phyloP scores from a whole-genome alignment of 1,140 invertebrate species.

The Leguminivora glycinivorella region DNA sequence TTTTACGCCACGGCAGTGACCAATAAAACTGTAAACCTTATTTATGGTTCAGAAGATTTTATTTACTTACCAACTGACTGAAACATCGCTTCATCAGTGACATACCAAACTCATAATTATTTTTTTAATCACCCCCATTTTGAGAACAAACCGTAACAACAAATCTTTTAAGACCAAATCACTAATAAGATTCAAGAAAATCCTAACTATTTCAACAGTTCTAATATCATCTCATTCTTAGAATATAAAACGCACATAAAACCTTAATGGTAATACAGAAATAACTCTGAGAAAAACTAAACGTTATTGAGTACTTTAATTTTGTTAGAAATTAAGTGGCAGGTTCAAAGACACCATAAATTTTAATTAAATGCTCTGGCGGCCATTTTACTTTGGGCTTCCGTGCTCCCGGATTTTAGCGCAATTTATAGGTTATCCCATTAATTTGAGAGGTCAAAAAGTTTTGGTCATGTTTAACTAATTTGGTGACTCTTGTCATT shows the following conservation, averaged over 20 bases:
- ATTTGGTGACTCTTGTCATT: conserved; percentile 9
- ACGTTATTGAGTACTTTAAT: conserved; percentile 27
- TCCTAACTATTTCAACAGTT: not conserved
- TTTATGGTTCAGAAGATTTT: too few species aligned
- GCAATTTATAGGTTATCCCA: not conserved
- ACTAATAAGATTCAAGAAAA: not conserved
- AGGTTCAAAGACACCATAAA: conserved; percentile 20
- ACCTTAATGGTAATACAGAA: not conserved
- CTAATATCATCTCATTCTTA: not conserved
- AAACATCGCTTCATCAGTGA: too few species aligned
- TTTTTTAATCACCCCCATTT: not conserved
- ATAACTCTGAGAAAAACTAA: conserved; percentile 3
- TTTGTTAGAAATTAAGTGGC: conserved; percentile 25
- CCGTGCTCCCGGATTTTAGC: not conserved
- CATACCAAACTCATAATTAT: not conserved
- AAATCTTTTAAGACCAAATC: not conserved
- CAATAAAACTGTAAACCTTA: too few species aligned
- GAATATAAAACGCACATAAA: conserved; percentile 1
- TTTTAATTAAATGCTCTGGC: conserved; percentile 3
- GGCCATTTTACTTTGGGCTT: not conserved
- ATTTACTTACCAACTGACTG: too few species aligned
- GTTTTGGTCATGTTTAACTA: conserved; percentile 1
- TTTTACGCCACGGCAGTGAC: too few species aligned
- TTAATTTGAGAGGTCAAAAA: not conserved
- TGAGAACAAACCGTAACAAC: not conserved